Conservation (phyloP, 1,140 invertebrate species). For the Mercenaria mercenaria region DNA sequence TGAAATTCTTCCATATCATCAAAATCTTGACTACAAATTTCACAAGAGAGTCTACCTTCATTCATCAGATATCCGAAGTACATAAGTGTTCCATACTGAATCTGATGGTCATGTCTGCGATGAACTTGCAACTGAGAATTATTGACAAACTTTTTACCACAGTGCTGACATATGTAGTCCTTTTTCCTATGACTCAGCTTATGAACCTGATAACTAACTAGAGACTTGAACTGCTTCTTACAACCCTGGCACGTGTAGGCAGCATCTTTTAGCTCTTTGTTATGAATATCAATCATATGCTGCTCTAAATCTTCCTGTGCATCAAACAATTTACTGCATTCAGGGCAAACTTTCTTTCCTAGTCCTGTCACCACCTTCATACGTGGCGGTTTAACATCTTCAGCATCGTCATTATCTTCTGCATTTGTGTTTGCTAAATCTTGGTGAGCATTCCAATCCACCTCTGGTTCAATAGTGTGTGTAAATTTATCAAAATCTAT, state of each 20-base stretch:
- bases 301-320: constrained; percentile 22
- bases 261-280: constrained; percentile 43
- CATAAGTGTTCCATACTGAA: constrained; percentile 22
- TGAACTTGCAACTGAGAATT: constrained; percentile 48
- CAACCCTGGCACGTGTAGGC: constrained; percentile 43
- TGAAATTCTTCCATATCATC: constrained; percentile 50
- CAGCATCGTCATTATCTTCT: neutral
- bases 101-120: constrained; percentile 48
- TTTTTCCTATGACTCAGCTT: constrained; percentile 58
- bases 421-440: neutral
- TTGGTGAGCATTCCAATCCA: neutral
- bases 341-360: constrained; percentile 51
- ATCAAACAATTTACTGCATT: constrained; percentile 50
- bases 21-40: constrained; percentile 54
- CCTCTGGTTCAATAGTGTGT: neutral
- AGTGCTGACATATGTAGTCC: constrained; percentile 39
- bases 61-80: constrained; percentile 46
- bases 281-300: constrained; percentile 26
- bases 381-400: neutral
- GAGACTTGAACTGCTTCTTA: constrained; percentile 51
- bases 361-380: constrained; percentile 8
- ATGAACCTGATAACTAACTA: constrained; percentile 39
- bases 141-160: constrained; percentile 34
- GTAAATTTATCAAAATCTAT: constrained; percentile 50
- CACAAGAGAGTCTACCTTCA: constrained; percentile 27